Evolutionary conservation across 1,140 invertebrate species (phyloP), one percentile per base, ranked within the genome.

Genomic region (Apolygus lucorum): DNA sequence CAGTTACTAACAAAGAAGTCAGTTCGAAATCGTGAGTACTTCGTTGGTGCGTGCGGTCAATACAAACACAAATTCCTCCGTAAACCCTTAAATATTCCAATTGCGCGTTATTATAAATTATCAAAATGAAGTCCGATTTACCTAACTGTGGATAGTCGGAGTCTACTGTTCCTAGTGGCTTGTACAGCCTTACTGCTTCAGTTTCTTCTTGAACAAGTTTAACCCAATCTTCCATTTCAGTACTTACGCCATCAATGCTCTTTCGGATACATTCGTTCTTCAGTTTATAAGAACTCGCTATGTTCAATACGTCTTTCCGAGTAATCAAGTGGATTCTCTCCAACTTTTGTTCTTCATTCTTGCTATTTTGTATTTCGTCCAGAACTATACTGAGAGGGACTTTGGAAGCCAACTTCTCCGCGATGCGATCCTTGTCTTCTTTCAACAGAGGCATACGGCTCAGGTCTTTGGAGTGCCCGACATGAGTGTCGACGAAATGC

Each of bases 281-380:
- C 2, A 69, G 28, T 29, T 64, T 28, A 21, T 70, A 66, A 14
- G 63, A 70, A 54, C 49, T 49, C 52, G 63, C 42, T 14, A 70
- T 70, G 52, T 70, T 70, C 29, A 42, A 70, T 17, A 70, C 26
- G 28, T 70, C 69, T 52, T 68, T 68, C 25, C 52, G 63, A 24
- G 14, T 70, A 1, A 70, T 8, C 24, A 70, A 66, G 22, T 70
- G 28, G 14, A 59, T 28, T 54, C 49, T 70, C 52, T 70, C 63
- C n/a, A n/a, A n/a, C 24, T 54, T 34, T 24, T 26, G n/a, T 22
- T 24, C 52, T 1, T 65, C 14, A 28, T 25, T 49, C 8, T 49
- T 49, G 17, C 17, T 49, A 11, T 49, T 49, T 8, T 49, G 34
- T 8, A 49, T 17, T 49, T 49, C 34, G 17, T 49, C 34, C 34